Percentiles rank a stretch among this genome's conserved stretches.
phyloP scores from a whole-genome alignment of 2,113 vertebrate species.

The Leptobrachium ailaonicum region DNA sequence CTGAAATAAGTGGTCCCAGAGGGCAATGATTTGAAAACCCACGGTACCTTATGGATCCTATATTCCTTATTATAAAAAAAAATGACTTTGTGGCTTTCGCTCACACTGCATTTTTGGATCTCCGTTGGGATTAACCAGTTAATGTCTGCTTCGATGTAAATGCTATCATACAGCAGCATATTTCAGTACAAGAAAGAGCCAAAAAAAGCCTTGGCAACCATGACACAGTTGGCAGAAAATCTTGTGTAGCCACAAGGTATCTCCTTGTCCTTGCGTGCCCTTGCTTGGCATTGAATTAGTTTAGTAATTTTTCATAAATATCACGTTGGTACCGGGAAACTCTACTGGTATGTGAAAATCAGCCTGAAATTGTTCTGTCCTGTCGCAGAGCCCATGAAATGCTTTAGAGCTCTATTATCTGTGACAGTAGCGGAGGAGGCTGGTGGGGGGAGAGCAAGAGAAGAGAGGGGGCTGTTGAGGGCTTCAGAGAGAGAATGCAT shows the following conservation, averaged over 20 bases:
- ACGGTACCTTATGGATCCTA: neutral
- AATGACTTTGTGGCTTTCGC: no score
- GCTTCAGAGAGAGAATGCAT: slow-evolving; percentile 34
- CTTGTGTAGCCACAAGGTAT: slow-evolving; percentile 25
- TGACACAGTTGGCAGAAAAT: slow-evolving; percentile 10
- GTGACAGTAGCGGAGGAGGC: slow-evolving; percentile 43
- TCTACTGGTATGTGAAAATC: slow-evolving; percentile 44
- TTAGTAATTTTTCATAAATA: slow-evolving; percentile 50
- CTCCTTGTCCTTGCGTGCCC: slow-evolving; percentile 47
- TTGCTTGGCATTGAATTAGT: slow-evolving; percentile 42
- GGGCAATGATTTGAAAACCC: neutral
- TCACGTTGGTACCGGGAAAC: slow-evolving; percentile 38
- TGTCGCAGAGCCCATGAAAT: slow-evolving; percentile 43
- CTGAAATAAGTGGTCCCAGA: slow-evolving; percentile 4
- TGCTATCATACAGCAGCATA: neutral
- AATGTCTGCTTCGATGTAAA: neutral
- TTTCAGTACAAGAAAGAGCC: slow-evolving; percentile 5
- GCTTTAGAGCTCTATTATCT: slow-evolving; percentile 50
- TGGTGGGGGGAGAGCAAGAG: slow-evolving; percentile 31
- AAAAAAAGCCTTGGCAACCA: slow-evolving; percentile 2
- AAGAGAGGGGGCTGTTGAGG: slow-evolving; percentile 23
- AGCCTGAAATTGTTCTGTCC: slow-evolving; percentile 50
- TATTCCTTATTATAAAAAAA: neutral
- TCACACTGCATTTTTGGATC: no score
- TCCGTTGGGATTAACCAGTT: neutral